Evolutionary conservation across 2,888 invertebrate genomes (phyloP).

Genomic region (Osmoderma eremita): DNA sequence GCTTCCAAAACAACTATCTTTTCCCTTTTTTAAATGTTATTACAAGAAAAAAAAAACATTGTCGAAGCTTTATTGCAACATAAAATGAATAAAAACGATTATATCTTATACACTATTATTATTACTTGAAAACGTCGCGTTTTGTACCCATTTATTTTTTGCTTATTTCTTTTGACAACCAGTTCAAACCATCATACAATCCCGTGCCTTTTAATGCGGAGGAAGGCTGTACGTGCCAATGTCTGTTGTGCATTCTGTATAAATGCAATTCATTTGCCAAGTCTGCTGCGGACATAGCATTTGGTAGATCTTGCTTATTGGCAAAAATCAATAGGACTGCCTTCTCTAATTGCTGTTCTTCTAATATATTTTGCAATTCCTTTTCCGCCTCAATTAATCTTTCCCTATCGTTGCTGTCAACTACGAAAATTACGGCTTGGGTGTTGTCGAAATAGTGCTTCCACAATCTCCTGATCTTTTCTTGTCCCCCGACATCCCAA

Average conservation of each 20-base stretch:
- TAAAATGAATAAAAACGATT: neutral
- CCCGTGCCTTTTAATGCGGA: slow-evolving; percentile 93
- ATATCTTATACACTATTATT: slow-evolving; percentile 15
- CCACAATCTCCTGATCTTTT: slow-evolving; percentile 96
- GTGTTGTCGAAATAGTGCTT: slow-evolving; percentile 98
- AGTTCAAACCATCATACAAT: slow-evolving; percentile 91
- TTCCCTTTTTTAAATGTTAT: no score
- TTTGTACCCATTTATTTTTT: slow-evolving; percentile 71
- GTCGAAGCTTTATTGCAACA: no score
- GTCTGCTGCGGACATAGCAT: slow-evolving; percentile 92
- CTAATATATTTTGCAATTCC: slow-evolving; percentile 77
- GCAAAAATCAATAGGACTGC: slow-evolving; percentile 93
- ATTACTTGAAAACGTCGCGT: no score
- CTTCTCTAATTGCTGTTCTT: slow-evolving; percentile 91
- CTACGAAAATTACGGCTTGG: slow-evolving; percentile 93
- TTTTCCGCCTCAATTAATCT: slow-evolving; percentile 90
- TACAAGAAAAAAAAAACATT: no score
- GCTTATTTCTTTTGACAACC: slow-evolving; percentile 88
- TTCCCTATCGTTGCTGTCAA: slow-evolving; percentile 94
- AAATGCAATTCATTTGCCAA: slow-evolving; percentile 89
- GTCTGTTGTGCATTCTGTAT: slow-evolving; percentile 81
- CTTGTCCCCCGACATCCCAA: slow-evolving; percentile 98
- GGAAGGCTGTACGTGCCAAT: slow-evolving; percentile 93
- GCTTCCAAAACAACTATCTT: no score
- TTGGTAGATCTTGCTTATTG: slow-evolving; percentile 94